Conservation (phyloP, 2,888 invertebrate species). For the Diogma glabrata region DNA sequence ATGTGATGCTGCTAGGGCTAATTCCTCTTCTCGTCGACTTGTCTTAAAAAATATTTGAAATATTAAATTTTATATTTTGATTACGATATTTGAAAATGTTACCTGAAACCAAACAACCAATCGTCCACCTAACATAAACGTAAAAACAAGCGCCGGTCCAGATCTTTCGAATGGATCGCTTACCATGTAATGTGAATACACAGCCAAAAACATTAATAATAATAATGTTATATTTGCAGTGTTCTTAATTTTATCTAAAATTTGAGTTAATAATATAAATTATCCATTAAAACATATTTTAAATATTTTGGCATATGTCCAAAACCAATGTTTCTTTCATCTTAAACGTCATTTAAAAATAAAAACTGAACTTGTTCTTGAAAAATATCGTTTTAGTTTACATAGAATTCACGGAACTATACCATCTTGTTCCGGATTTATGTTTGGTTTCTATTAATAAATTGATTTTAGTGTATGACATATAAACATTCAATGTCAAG, state of each 20-base stretch:
- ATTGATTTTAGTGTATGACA: no score
- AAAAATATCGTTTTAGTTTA: no score
- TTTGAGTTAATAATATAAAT: background rate
- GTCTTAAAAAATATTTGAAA: conserved; percentile 37
- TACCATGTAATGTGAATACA: conserved; percentile 87
- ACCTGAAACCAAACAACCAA: conserved; percentile 65
- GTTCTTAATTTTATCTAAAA: conserved; percentile 82
- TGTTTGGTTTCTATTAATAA: no score
- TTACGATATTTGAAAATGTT: conserved; percentile 8
- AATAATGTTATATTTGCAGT: conserved; percentile 76
- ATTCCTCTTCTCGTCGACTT: conserved; percentile 42
- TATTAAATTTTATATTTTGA: background rate
- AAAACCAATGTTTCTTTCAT: background rate
- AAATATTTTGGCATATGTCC: conserved; percentile 1
- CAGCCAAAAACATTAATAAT: conserved; percentile 73
- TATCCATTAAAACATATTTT: background rate
- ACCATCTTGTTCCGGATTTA: no score
- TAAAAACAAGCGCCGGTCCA: conserved; percentile 81
- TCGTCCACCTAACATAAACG: conserved; percentile 83
- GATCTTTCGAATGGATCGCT: conserved; percentile 86
- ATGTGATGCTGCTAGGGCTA: conserved; percentile 36
- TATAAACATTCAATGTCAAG: no score
- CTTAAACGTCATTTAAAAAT: background rate
- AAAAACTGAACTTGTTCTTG: conserved; percentile 5
- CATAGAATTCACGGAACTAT: no score